These are phyloP conservation scores for Drosophila silvestris DNA, from an alignment of 2,888 invertebrate genomes.

Conservation along the genomic window DNA sequence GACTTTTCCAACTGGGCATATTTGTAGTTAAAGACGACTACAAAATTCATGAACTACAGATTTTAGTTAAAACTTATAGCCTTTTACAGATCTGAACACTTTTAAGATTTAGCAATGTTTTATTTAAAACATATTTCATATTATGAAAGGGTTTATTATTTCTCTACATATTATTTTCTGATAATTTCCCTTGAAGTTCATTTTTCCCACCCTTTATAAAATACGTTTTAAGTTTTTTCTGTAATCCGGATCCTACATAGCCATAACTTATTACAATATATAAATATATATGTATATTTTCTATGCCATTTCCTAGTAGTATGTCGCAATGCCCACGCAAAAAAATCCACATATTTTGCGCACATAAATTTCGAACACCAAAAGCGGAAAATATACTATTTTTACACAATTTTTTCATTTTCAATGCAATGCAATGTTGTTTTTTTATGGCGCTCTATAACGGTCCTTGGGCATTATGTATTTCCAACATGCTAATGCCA, in stretches of 20 bases:
- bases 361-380: constrained; percentile 62
- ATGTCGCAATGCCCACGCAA: constrained; percentile 16
- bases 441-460: constrained; percentile 54
- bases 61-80: not conserved
- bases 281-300: not conserved
- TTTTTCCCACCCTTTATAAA: not conserved
- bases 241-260: constrained; percentile 5
- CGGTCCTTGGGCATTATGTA: constrained; percentile 52
- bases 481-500: constrained; percentile 74
- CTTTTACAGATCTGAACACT: not conserved
- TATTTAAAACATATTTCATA: not conserved
- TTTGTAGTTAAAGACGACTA: constrained; percentile 2
- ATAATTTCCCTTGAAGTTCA: not conserved
- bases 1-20: constrained; percentile 16
- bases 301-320: constrained; percentile 24
- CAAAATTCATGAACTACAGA: not conserved
- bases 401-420: constrained; percentile 31
- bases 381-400: constrained; percentile 49
- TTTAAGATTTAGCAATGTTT: not conserved
- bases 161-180: not conserved
- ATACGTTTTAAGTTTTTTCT: constrained; percentile 10
- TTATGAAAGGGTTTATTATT: not conserved
- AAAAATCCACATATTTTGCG: constrained; percentile 64
- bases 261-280: constrained; percentile 23
- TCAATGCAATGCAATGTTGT: constrained; percentile 53